Evolutionary conservation across 1,140 invertebrate species (phyloP).

Genomic region (Lepidotrigona ventralis): DNA sequence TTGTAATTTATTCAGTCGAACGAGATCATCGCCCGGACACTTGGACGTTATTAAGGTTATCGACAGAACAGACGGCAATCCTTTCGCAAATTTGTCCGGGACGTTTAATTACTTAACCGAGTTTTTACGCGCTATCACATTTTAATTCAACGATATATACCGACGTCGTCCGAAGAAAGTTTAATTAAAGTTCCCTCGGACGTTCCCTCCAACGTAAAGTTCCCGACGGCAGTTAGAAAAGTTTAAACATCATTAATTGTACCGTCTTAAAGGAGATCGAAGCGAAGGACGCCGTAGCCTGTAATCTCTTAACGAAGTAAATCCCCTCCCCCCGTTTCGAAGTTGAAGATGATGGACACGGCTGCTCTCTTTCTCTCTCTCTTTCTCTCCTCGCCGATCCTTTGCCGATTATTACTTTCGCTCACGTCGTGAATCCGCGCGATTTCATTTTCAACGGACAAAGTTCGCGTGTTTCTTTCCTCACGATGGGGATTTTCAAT

Average conservation of each 20-base stretch:
- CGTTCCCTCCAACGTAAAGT: constrained; percentile 62
- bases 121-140: constrained; percentile 70
- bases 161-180: constrained; percentile 58
- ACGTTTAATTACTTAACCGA: constrained; percentile 68
- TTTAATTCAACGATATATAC: constrained; percentile 66
- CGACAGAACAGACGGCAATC: constrained; percentile 29
- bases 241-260: constrained; percentile 67
- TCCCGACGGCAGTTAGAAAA: constrained; percentile 65
- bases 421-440: background rate
- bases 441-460: background rate
- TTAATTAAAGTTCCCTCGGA: constrained; percentile 70
- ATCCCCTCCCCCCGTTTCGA: constrained; percentile 28
- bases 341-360: constrained; percentile 38
- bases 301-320: constrained; percentile 62
- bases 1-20: constrained; percentile 42
- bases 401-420: background rate
- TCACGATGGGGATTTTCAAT: background rate
- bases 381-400: background rate
- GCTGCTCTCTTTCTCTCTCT: no score
- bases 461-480: background rate
- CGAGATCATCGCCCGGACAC: constrained; percentile 37
- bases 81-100: constrained; percentile 51
- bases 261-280: constrained; percentile 54
- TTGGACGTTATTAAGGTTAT: constrained; percentile 36
- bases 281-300: constrained; percentile 42